A percentile compares a stretch with the other conserved stretches of the same genome.
Conservation (phyloP, 2,113 vertebrate species). For the Ciconia boyciana region DNA sequence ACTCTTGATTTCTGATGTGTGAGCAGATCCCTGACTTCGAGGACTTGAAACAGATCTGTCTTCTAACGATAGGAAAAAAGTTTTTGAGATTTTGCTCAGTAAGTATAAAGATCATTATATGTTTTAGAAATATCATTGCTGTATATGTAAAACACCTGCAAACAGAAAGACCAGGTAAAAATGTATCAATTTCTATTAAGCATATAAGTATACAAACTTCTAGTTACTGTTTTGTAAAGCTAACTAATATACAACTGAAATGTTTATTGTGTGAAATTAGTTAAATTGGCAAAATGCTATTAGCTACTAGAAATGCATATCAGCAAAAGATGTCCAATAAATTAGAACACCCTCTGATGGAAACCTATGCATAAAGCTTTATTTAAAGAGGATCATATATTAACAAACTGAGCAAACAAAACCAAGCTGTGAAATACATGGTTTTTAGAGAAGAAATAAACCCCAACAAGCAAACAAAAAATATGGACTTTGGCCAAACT, state of each 20-base stretch:
- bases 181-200: neutral
- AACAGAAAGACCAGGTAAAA: neutral
- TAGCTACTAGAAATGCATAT: neutral
- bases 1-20: neutral
- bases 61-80: neutral
- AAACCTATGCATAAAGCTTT: neutral
- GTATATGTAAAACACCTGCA: neutral
- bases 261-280: neutral
- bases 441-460: neutral
- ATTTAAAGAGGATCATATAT: neutral
- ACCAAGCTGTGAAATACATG: constrained; percentile 1
- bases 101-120: neutral
- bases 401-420: neutral
- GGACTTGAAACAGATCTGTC: neutral
- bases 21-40: neutral
- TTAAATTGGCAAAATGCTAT: neutral
- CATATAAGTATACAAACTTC: neutral
- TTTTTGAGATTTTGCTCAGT: neutral
- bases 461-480: neutral
- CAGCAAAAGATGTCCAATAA: neutral
- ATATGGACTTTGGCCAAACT: neutral
- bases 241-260: neutral
- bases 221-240: neutral
- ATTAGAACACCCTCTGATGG: neutral
- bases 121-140: neutral